Evolutionary conservation across 2,797 vertebrate genomes (phyloP).

Genomic region (Malacoraja senta): DNA sequence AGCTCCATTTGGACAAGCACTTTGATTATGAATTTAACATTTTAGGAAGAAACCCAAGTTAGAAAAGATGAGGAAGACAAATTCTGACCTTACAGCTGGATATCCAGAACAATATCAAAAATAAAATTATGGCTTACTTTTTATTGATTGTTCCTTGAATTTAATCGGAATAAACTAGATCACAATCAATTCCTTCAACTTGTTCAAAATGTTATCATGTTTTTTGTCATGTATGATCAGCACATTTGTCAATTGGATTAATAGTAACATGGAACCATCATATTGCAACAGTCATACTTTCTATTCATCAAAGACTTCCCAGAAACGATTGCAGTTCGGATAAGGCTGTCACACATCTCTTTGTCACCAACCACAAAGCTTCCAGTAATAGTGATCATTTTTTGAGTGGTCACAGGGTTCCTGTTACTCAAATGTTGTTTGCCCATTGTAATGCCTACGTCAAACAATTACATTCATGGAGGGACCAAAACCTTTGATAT

Average conservation of each 20-base stretch:
- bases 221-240: background rate
- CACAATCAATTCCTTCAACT: background rate
- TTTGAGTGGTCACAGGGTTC: background rate
- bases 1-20: background rate
- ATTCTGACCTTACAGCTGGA: background rate
- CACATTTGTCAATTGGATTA: background rate
- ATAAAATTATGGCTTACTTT: background rate
- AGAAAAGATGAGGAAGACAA: no score
- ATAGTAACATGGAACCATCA: background rate
- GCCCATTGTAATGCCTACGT: background rate
- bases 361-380: constrained; percentile 9
- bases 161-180: background rate
- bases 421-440: background rate
- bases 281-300: background rate
- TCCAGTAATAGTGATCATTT: background rate
- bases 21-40: background rate
- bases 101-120: background rate
- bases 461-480: background rate
- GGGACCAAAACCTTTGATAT: background rate
- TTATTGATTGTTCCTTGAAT: background rate
- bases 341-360: background rate
- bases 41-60: background rate
- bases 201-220: background rate
- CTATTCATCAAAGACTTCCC: background rate
- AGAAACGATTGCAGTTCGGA: background rate